Evolutionary conservation across 2,888 invertebrate species (phyloP).

Genomic region (Odontocerum albicorne): DNA sequence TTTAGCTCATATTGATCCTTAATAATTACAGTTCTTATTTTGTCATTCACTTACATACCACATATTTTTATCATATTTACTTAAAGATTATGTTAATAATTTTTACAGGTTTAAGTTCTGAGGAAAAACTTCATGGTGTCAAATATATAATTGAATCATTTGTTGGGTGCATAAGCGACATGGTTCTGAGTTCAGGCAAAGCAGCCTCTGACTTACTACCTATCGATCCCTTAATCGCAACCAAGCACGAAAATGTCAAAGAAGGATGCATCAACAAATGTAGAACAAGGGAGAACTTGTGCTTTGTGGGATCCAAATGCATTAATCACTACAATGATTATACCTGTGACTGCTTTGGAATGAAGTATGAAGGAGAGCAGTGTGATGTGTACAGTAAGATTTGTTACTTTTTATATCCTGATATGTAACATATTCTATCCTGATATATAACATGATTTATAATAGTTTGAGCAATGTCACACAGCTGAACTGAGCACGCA

Average conservation of each 20-base stretch:
- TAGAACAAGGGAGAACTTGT: slow-evolving; percentile 77
- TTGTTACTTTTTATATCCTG: too few relatives aligned
- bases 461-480: too few relatives aligned
- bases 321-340: slow-evolving; percentile 89
- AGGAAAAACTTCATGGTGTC: slow-evolving; percentile 85
- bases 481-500: too few relatives aligned
- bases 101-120: slow-evolving; percentile 75
- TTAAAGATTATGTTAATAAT: too few relatives aligned
- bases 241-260: slow-evolving; percentile 86
- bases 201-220: slow-evolving; percentile 81
- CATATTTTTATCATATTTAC: too few relatives aligned
- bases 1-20: too few relatives aligned
- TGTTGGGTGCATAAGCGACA: slow-evolving; percentile 87
- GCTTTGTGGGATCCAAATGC: slow-evolving; percentile 85
- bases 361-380: slow-evolving; percentile 86
- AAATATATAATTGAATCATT: slow-evolving; percentile 93
- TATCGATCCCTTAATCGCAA: slow-evolving; percentile 81
- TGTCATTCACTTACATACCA: too few relatives aligned
- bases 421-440: too few relatives aligned
- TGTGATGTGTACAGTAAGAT: slow-evolving; percentile 89
- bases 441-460: too few relatives aligned
- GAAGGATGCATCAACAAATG: slow-evolving; percentile 88
- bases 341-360: slow-evolving; percentile 92
- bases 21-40: too few relatives aligned
- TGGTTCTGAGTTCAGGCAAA: slow-evolving; percentile 83